Conservation (phyloP, 2,888 invertebrate species). For the Augiades crinisus region DNA sequence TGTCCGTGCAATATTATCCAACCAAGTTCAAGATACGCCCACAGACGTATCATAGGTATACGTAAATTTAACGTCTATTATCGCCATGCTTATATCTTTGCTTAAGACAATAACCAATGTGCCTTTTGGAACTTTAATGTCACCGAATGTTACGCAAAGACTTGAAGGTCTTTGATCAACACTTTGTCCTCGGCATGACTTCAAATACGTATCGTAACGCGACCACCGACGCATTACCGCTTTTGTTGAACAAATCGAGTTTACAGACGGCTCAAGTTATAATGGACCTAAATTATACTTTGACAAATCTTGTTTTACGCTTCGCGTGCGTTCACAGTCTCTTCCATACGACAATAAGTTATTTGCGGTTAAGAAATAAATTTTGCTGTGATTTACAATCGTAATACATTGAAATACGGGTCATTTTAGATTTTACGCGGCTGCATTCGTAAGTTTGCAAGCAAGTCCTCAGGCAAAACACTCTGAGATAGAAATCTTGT, state of each 20-base stretch:
- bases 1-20: no score
- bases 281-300: constrained; percentile 64
- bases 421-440: neutral
- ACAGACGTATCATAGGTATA: no score
- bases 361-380: neutral
- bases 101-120: neutral
- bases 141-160: constrained; percentile 20
- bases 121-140: constrained; percentile 16
- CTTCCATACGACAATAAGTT: constrained; percentile 49
- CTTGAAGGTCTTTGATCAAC: constrained; percentile 17
- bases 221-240: constrained; percentile 4
- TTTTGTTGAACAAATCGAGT: constrained; percentile 5
- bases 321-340: constrained; percentile 71
- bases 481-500: constrained; percentile 76
- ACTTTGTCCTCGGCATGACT: constrained; percentile 18
- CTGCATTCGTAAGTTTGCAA: constrained; percentile 38
- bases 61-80: no score
- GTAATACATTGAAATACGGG: constrained; percentile 25
- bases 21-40: no score
- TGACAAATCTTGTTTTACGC: constrained; percentile 77
- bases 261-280: constrained; percentile 38
- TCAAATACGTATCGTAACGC: constrained; percentile 15
- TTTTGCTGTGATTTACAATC: constrained; percentile 29
- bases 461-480: constrained; percentile 66
- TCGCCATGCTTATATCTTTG: no score